Conservation (phyloP, 2,797 vertebrate genomes). For the Vipera ursinii region DNA sequence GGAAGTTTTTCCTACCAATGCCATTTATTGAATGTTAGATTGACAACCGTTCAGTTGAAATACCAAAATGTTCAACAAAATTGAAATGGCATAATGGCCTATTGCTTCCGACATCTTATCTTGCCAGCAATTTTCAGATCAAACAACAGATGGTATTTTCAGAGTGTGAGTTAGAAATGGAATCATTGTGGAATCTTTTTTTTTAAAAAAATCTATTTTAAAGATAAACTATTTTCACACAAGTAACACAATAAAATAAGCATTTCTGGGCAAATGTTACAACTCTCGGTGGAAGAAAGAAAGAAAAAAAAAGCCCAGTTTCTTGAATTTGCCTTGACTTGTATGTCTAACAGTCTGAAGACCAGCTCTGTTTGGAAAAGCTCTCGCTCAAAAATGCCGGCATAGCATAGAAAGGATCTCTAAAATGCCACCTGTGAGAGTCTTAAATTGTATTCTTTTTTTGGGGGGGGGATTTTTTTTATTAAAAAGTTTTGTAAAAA, state of each 20-base stretch:
- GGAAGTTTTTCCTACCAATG: neutral
- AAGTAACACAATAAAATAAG: constrained; percentile 15
- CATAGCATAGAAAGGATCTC: constrained; percentile 33
- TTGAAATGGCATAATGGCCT: no score
- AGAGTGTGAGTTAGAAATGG: neutral
- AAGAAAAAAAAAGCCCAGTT: neutral
- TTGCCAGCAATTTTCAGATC: neutral
- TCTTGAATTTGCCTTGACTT: neutral
- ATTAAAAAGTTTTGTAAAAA: no score
- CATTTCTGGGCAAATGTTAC: neutral
- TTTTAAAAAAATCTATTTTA: neutral
- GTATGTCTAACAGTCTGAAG: constrained; percentile 5
- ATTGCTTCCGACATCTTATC: neutral
- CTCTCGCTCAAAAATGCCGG: constrained; percentile 26
- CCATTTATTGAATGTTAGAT: neutral
- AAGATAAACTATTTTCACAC: neutral
- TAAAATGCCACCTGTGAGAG: constrained; percentile 41
- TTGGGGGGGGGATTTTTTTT: no score
- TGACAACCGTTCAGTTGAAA: neutral
- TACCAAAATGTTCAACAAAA: neutral
- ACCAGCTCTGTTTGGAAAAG: constrained; percentile 23
- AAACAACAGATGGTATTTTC: neutral
- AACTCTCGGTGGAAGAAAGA: neutral
- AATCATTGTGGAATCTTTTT: neutral
- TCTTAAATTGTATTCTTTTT: constrained; percentile 3